These are phyloP conservation scores for Carassius gibelio DNA, from an alignment of 2,113 vertebrate genomes.

Conservation along the genomic window DNA sequence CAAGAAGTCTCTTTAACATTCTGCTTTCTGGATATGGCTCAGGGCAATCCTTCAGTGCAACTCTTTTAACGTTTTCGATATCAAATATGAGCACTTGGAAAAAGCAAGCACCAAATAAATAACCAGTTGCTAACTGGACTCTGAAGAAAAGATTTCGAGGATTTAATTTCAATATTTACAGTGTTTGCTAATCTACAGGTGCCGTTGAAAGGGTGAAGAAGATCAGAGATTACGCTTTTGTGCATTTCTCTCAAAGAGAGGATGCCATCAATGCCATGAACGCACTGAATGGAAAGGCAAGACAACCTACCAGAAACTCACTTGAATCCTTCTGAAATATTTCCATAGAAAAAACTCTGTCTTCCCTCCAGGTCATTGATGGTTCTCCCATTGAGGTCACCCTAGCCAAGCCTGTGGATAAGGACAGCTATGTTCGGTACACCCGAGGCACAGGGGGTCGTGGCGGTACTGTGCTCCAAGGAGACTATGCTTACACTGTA, in stretches of 20 bases:
- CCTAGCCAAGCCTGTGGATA: constrained; percentile 95
- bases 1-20: neutral
- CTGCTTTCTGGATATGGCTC: neutral
- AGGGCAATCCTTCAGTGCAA: neutral
- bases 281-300: constrained; percentile 92
- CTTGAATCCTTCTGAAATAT: neutral
- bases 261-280: constrained; percentile 91
- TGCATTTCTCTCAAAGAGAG: constrained; percentile 90
- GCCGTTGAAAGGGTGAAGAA: constrained; percentile 96
- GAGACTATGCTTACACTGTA: constrained; percentile 87
- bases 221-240: constrained; percentile 96
- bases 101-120: neutral
- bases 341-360: neutral
- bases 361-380: constrained; percentile 81
- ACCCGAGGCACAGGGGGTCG: constrained; percentile 92
- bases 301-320: neutral
- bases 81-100: neutral
- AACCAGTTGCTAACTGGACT: neutral
- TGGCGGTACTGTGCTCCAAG: constrained; percentile 78
- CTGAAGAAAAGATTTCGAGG: neutral
- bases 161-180: neutral
- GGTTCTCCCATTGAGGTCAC: constrained; percentile 95
- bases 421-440: constrained; percentile 94
- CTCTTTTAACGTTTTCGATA: neutral
- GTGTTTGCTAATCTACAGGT: constrained; percentile 72